phyloP scores from a whole-genome alignment of 1,140 invertebrate genomes.

The Solenopsis fugax region DNA sequence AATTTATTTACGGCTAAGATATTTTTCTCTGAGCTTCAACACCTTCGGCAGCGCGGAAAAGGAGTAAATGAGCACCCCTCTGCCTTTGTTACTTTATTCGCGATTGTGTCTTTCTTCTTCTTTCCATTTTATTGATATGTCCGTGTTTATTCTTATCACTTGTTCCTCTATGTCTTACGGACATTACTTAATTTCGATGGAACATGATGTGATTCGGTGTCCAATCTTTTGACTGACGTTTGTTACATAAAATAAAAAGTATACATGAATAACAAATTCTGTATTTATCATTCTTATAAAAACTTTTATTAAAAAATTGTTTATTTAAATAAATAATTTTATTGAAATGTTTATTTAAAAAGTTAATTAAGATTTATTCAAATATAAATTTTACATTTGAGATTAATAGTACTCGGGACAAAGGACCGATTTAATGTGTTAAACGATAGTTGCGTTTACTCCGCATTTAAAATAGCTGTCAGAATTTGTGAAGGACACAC shows the following conservation, averaged over 20 bases:
- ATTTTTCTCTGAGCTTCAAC: slow-evolving; percentile 67
- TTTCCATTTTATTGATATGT: neutral
- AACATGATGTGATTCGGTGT: neutral
- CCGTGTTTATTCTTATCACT: slow-evolving; percentile 11
- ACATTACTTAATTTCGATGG: neutral
- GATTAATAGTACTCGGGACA: neutral
- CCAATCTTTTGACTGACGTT: neutral
- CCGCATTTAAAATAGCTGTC: slow-evolving; percentile 45
- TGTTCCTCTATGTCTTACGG: neutral
- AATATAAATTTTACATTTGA: neutral
- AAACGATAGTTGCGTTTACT: slow-evolving; percentile 3
- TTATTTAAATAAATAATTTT: neutral
- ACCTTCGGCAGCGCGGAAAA: slow-evolving; percentile 18
- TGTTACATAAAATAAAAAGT: neutral
- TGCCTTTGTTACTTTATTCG: slow-evolving; percentile 11
- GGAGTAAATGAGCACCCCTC: neutral
- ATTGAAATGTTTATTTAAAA: neutral
- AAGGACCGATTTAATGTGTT: neutral
- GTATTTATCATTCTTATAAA: neutral
- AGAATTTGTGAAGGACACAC: slow-evolving; percentile 1
- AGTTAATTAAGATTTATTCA: neutral
- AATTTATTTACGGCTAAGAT: slow-evolving; percentile 77
- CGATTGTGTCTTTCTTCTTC: neutral
- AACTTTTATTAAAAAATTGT: neutral
- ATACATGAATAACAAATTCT: neutral